Base-by-base conservation (phyloP, 2,113 vertebrate genomes). In the Colistium nudipinnis region DNA sequence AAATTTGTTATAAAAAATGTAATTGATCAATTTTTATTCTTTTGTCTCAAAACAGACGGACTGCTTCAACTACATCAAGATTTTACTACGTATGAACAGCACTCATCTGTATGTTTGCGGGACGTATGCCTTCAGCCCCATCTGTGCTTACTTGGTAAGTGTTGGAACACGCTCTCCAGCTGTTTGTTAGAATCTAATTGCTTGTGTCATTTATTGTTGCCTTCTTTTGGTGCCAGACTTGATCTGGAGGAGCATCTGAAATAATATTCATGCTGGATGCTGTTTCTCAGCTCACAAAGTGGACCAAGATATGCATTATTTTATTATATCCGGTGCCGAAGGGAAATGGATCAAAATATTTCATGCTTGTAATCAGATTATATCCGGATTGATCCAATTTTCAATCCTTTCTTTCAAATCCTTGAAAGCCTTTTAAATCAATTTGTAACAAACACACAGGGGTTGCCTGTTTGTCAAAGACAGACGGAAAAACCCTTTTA, bases 61-160 rank as follows among this genome's bases (percentile, higher is more conserved):
- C 83, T 99, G 97, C 84, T 96, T 98, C 90, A 99, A 99, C 92
- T 99, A 98, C 88, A 90, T 99, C 91, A 98, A 99, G 93, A 95
- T 98, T 83, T 92, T 99, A 56, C 89, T 98, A 36, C 93, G 70
- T 1, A 72, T 97, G 70, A 99, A 98, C 87, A 91, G 88, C 86
- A 98, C 93, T 74, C 96, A 97, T 76, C 92, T 99, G 51, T 95
- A 97, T 13, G 92, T 95, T 55, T 99, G 97, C 3, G 97, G 97
- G 49, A 99, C 97, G 0, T 95, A 94, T 0, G 96, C 97, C 88
- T 99, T 99, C 93, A 99, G 97, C 86, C 97, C 97, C 0, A 78
- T 92, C 67, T 99, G 97, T 66, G 84, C 95, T 80, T 97, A 97
- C 87, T 92, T 99, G 0, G 97, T 99, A 90, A 98, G 97, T 82